Evolutionary conservation across 2,113 vertebrate species (phyloP), one percentile per base, ranked within the genome.

Genomic region (Scalopus aquaticus): DNA sequence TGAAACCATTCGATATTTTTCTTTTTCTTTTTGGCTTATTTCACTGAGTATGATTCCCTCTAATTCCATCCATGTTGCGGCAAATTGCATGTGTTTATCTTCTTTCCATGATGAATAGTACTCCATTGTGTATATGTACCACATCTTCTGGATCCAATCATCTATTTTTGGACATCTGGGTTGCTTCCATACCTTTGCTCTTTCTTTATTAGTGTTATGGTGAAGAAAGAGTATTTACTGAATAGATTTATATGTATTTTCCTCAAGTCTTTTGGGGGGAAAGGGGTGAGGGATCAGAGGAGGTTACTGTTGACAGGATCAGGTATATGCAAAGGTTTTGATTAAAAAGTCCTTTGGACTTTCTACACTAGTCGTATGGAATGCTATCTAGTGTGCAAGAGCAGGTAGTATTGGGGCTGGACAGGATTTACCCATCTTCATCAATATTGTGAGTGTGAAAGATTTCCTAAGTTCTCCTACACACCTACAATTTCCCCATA

Each of bases 241-340:
- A 94, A 76, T 94, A 44, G 1, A 94, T 94, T 94, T 89, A 56
- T 76, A 94, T 80, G 95, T 82, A 69, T 91, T 94, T 96, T 78
- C 13, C 51, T 51, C 7, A 22, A 35, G 17, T 65, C 72, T 32
- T 89, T 49, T 35, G 22, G 7, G 58, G 5, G 16, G 1, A 5
- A 16, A 7, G 35, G 11, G 3, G 9, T 24, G 28, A 15, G 62
- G 12, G 2, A 39, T 4, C n/a, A 28, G 42, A 74, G 37, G 8
- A 28, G n/a, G 26, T 79, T 44, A 60, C 9, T 37, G 42, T 54
- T 1, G 11, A 32, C 10, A 83, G 51, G 72, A 44, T 91, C 11
- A 32, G 2, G 2, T 70, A 73, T 82, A 86, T 6, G 16, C 22
- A 67, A 54, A 78, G 5, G 11, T 77, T 94, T 54, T 56, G 35